phyloP scores from a whole-genome alignment of 2,888 invertebrate species.

The Macrophya alboannulata region DNA sequence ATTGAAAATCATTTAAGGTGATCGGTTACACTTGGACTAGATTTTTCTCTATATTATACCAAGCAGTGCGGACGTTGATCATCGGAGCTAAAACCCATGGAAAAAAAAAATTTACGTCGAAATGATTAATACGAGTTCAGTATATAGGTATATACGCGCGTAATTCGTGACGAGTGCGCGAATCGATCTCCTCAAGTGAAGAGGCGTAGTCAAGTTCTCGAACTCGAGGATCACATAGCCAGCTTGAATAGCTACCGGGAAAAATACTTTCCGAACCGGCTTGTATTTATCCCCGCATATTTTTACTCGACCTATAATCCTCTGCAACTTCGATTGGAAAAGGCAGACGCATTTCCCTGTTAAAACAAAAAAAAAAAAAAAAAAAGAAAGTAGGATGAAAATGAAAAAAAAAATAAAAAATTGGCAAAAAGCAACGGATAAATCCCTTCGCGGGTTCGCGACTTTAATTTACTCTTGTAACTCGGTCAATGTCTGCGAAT shows the following conservation, averaged over 20 bases:
- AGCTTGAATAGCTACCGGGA: neutral
- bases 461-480: neutral
- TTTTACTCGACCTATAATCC: slow-evolving; percentile 21
- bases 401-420: neutral
- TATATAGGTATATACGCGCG: slow-evolving; percentile 1
- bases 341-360: neutral
- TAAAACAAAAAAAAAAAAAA: neutral
- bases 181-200: slow-evolving; percentile 38
- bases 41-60: neutral
- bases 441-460: neutral
- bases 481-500: neutral
- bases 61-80: neutral
- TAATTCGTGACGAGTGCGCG: slow-evolving; percentile 13
- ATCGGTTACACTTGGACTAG: neutral
- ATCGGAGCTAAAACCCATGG: slow-evolving; percentile 1
- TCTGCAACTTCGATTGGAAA: neutral
- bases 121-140: slow-evolving; percentile 5
- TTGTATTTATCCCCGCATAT: neutral
- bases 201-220: slow-evolving; percentile 33
- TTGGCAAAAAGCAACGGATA: neutral
- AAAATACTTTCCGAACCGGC: slow-evolving; percentile 16
- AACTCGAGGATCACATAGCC: slow-evolving; percentile 17
- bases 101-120: neutral
- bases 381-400: neutral
- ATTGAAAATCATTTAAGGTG: neutral